A percentile compares a stretch with the other conserved stretches of the same genome.
phyloP scores from a whole-genome alignment of 2,113 vertebrate genomes.

The Ophthalmotilapia sp. region DNA sequence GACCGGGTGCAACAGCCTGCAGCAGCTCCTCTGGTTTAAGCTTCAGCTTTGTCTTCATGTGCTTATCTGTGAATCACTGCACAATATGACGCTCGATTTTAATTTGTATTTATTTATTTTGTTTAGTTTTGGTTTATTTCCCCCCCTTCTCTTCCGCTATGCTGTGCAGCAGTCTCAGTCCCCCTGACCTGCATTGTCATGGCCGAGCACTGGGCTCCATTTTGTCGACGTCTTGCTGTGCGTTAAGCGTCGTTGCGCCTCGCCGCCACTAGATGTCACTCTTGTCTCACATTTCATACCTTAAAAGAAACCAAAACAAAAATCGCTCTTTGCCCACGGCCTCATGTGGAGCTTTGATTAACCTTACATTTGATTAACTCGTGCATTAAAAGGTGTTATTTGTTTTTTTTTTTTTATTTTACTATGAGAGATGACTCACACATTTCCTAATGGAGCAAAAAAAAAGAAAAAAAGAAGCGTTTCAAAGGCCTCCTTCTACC shows the following conservation, averaged over 20 bases:
- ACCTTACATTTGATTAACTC: background rate
- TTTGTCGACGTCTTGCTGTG: constrained; percentile 53
- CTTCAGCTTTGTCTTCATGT: background rate
- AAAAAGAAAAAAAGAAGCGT: background rate
- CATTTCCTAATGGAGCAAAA: background rate
- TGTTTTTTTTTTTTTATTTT: background rate
- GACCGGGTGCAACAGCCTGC: background rate
- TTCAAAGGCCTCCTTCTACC: background rate
- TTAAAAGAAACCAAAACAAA: background rate
- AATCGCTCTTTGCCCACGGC: background rate
- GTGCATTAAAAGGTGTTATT: background rate
- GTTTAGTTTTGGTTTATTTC: background rate
- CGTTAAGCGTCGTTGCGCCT: background rate
- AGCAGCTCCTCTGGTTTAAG: background rate
- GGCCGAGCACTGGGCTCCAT: constrained; percentile 65
- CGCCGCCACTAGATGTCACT: constrained; percentile 38
- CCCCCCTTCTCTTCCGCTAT: background rate
- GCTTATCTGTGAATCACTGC: background rate
- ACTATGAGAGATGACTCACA: background rate
- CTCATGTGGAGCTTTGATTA: background rate
- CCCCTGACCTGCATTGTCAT: constrained; percentile 62
- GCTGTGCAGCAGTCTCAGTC: background rate
- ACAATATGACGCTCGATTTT: fast-evolving
- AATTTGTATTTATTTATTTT: background rate
- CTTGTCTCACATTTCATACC: background rate